Conservation (phyloP, 2,113 vertebrate species). For the Rhinolophus ferrumequinum region DNA sequence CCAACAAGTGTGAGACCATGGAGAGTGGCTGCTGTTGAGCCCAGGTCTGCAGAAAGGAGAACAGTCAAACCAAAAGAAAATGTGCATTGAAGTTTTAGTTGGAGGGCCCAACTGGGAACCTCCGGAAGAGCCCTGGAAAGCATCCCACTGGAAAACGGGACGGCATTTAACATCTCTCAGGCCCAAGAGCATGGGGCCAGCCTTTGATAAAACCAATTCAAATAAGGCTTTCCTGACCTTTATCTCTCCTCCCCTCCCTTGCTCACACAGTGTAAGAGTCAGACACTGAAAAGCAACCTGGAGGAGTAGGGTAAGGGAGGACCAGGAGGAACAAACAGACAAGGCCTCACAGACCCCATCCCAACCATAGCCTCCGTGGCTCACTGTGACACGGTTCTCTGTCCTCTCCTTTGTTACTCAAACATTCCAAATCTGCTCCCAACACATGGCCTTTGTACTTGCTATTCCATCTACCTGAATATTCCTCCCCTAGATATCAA, state of each 20-base stretch:
- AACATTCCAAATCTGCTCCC: neutral
- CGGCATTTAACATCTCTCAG: neutral
- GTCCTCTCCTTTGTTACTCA: neutral
- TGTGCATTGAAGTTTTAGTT: neutral
- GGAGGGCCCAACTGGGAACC: neutral
- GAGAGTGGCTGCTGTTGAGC: neutral
- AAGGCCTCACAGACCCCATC: neutral
- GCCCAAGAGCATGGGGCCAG: neutral
- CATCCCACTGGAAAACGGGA: neutral
- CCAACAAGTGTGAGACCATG: neutral
- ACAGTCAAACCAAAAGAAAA: neutral
- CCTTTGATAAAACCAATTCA: neutral
- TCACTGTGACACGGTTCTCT: neutral
- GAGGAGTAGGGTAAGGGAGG: neutral
- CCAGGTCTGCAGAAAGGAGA: neutral
- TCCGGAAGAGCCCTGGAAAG: neutral
- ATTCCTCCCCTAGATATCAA: neutral
- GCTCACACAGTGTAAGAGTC: neutral
- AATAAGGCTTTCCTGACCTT: neutral
- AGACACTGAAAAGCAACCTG: neutral
- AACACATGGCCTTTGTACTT: neutral
- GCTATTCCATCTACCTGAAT: neutral
- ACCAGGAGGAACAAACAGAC: neutral
- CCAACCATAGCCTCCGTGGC: neutral
- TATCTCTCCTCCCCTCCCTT: neutral